Conservation (phyloP, 2,797 vertebrate species). For the Chromis chromis region DNA sequence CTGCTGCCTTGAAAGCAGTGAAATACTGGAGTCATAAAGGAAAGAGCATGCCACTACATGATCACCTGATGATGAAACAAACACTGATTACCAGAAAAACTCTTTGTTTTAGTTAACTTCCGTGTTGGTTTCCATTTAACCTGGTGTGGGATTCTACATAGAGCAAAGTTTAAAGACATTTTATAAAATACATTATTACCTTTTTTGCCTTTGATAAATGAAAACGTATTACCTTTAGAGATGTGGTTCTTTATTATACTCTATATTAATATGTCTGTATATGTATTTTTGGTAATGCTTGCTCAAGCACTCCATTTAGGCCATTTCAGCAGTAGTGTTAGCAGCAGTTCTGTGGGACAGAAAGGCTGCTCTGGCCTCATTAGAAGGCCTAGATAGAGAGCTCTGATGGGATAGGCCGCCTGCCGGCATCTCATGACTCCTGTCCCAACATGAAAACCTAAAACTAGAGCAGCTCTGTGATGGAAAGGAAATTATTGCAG, state of each 20-base stretch:
- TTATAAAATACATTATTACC: not conserved
- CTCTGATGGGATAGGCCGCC: slow-evolving; percentile 62
- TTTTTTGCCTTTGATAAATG: not conserved
- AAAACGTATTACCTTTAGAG: not conserved
- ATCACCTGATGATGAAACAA: slow-evolving; percentile 7
- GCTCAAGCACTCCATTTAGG: slow-evolving; percentile 49
- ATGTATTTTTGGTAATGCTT: slow-evolving; percentile 20
- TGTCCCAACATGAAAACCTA: slow-evolving; percentile 53
- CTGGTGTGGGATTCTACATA: not conserved
- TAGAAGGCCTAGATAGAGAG: slow-evolving; percentile 81
- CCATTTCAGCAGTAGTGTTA: slow-evolving; percentile 46
- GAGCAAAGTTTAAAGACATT: not conserved
- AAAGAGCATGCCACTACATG: not conserved
- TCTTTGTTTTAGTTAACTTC: not conserved
- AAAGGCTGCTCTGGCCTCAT: slow-evolving; percentile 79
- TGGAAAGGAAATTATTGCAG: not conserved
- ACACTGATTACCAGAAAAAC: not conserved
- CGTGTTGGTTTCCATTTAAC: not conserved
- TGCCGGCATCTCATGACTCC: slow-evolving; percentile 56
- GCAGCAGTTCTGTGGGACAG: slow-evolving; percentile 58
- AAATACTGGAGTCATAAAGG: not conserved
- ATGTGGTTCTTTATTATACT: too few species aligned
- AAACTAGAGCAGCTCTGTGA: slow-evolving; percentile 63
- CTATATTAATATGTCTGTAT: not conserved
- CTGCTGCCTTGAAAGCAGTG: not conserved